A percentile compares a stretch with the other conserved stretches of the same genome.
Evolutionary conservation across 2,113 vertebrate species (phyloP).

Genomic region (Arenaria interpres): DNA sequence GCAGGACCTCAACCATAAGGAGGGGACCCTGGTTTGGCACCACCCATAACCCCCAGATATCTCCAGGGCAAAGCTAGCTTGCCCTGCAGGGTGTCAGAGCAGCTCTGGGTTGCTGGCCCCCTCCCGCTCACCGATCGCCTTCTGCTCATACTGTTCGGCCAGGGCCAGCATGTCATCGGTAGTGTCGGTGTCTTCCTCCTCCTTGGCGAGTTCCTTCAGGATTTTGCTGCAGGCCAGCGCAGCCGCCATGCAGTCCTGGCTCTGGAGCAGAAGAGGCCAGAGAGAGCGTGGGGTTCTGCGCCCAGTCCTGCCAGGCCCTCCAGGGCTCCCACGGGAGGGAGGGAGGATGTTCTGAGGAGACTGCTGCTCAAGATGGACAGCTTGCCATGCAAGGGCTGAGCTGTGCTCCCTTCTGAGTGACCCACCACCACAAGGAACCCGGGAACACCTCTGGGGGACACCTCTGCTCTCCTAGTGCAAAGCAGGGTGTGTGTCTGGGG

Average conservation of each 20-base stretch:
- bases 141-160: constrained; percentile 83
- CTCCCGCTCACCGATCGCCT: constrained; percentile 81
- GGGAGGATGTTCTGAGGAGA: not conserved
- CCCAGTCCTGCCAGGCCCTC: too few relatives aligned
- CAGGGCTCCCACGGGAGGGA: not conserved
- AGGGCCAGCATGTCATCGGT: constrained; percentile 80
- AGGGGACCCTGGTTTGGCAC: not conserved
- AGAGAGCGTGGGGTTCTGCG: not conserved
- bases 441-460: not conserved
- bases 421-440: not conserved
- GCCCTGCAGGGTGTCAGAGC: fast-evolving
- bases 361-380: not conserved
- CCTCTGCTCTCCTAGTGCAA: not conserved
- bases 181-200: constrained; percentile 83
- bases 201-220: constrained; percentile 87
- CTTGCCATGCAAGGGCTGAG: not conserved
- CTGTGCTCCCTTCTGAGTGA: not conserved
- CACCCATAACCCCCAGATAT: not conserved
- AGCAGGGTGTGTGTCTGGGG: not conserved
- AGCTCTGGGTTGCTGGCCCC: not conserved
- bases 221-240: constrained; percentile 93
- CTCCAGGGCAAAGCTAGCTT: not conserved
- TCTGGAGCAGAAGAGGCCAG: constrained; percentile 54
- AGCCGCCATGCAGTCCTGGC: constrained; percentile 83
- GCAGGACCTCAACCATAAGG: fast-evolving